Percentiles rank a stretch among this genome's conserved stretches.
These are phyloP conservation scores for Autographa gamma DNA, from an alignment of 2,888 invertebrate genomes.

Conservation along the genomic window DNA sequence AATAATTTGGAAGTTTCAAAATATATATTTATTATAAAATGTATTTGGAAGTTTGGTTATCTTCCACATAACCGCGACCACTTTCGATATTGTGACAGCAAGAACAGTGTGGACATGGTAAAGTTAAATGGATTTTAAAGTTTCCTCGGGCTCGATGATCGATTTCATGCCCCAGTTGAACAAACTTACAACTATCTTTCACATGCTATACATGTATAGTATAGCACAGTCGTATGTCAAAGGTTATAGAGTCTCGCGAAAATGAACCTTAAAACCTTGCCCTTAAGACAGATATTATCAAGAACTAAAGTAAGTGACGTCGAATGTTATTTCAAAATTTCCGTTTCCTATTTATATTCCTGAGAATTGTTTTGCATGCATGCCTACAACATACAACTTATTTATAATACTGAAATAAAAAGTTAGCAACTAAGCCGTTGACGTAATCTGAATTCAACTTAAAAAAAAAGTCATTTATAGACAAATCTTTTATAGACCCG, in stretches of 20 bases:
- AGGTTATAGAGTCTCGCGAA: neutral
- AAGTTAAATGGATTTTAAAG: constrained; percentile 59
- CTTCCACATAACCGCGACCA: neutral
- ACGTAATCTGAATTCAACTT: no score
- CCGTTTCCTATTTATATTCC: no score
- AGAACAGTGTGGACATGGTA: constrained; percentile 32
- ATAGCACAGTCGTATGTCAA: neutral
- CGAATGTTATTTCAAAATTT: no score
- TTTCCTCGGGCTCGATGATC: constrained; percentile 42
- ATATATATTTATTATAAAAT: no score
- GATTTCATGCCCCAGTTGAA: constrained; percentile 41
- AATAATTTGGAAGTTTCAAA: no score
- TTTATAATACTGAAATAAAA: no score
- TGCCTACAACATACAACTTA: no score
- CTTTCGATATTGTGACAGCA: constrained; percentile 3
- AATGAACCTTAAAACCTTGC: neutral
- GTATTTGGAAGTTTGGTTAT: neutral
- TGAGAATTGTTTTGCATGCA: no score
- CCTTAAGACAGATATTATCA: neutral
- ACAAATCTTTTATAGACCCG: no score
- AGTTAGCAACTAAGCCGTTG: no score
- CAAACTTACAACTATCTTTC: constrained; percentile 42
- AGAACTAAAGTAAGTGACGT: no score
- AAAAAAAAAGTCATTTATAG: no score
- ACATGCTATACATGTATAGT: constrained; percentile 10